A percentile compares a stretch with the other conserved stretches of the same genome.
phyloP scores from a whole-genome alignment of 2,113 vertebrate genomes.

The Corythornis madagascariensis region DNA sequence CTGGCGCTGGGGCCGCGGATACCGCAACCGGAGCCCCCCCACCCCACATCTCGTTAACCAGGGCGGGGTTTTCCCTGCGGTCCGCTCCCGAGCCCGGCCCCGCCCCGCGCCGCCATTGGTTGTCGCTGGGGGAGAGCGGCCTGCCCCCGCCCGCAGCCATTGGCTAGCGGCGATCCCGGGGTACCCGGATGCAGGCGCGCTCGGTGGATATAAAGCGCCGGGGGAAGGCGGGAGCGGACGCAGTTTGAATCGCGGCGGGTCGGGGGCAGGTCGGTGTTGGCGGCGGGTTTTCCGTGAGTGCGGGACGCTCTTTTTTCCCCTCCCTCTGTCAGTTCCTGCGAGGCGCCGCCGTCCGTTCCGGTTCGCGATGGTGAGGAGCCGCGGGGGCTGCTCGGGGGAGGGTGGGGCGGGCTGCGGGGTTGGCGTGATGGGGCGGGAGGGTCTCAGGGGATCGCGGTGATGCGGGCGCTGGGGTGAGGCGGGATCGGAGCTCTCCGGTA shows the following conservation, averaged over 20 bases:
- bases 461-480: not conserved
- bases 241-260: conserved; percentile 79
- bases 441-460: not conserved
- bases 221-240: conserved; percentile 77
- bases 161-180: conserved; percentile 42
- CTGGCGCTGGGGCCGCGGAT: too few relatives aligned
- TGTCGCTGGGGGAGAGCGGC: conserved; percentile 8
- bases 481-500: too few relatives aligned
- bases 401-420: not conserved
- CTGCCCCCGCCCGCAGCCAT: conserved; percentile 33
- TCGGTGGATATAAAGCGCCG: conserved; percentile 75
- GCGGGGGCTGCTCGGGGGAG: not conserved
- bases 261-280: rapidly evolving
- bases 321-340: not conserved
- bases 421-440: too few relatives aligned
- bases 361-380: conserved; percentile 65
- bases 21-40: not conserved
- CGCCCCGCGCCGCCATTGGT: conserved; percentile 46
- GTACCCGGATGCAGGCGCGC: conserved; percentile 77
- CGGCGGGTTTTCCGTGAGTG: not conserved
- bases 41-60: not conserved
- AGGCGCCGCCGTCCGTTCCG: not conserved
- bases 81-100: not conserved
- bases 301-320: not conserved
- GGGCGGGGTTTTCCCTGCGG: not conserved